Evolutionary conservation across 2,113 vertebrate species (phyloP).

Genomic region (Coracopsis vasa): DNA sequence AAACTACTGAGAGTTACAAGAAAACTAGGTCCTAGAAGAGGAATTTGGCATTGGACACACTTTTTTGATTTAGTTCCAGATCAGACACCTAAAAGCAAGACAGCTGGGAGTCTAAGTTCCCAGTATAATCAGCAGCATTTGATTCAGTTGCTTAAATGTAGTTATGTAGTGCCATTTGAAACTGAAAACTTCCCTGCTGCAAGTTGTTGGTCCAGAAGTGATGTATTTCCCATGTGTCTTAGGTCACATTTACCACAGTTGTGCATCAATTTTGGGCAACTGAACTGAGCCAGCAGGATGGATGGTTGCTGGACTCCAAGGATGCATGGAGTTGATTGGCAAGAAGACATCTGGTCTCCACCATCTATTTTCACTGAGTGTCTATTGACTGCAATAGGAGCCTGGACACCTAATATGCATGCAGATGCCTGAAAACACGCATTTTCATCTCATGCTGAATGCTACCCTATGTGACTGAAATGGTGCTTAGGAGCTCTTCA

Average conservation of each 20-base stretch:
- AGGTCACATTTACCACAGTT: background rate
- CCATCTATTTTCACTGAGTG: background rate
- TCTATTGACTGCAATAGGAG: background rate
- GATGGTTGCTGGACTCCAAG: background rate
- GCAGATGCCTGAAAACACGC: rapidly evolving
- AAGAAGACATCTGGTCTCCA: background rate
- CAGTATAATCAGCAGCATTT: background rate
- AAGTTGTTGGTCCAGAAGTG: background rate
- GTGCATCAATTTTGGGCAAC: background rate
- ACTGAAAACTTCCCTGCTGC: background rate
- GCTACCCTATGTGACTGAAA: background rate
- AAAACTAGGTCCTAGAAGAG: background rate
- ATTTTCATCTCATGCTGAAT: background rate
- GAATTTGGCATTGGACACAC: background rate
- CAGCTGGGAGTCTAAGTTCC: background rate
- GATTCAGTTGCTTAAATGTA: background rate
- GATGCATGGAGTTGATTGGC: rapidly evolving
- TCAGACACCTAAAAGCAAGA: background rate
- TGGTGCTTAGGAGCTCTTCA: background rate
- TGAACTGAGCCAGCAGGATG: background rate
- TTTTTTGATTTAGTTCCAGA: background rate
- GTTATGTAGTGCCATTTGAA: background rate
- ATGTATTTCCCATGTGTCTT: background rate
- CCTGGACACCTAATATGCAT: background rate
- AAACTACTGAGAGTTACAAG: background rate